phyloP scores from a whole-genome alignment of 2,888 invertebrate genomes.

The Hydropsyche betteni region DNA sequence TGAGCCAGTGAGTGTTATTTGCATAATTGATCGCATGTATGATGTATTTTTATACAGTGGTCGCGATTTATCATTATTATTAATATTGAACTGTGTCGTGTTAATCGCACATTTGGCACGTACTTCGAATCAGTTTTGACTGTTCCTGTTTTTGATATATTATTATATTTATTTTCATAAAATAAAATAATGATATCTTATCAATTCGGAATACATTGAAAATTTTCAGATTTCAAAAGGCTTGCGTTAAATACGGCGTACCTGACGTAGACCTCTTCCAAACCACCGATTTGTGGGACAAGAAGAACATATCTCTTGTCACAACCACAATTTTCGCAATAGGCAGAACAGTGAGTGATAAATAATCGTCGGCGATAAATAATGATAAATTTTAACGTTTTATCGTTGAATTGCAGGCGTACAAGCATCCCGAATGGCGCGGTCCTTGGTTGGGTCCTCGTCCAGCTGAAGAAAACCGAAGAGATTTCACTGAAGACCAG shows the following conservation, averaged over 20 bases:
- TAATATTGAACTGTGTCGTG: not conserved
- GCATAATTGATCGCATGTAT: no score
- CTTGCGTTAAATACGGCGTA: constrained; percentile 84
- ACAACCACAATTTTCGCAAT: constrained; percentile 88
- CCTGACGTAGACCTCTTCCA: constrained; percentile 89
- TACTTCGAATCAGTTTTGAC: no score
- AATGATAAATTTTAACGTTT: constrained; percentile 1
- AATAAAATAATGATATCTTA: no score
- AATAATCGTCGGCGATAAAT: not conserved
- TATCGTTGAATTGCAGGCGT: constrained; percentile 64
- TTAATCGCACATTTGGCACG: no score
- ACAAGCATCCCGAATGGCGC: constrained; percentile 85
- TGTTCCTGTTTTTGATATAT: not conserved
- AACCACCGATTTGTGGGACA: constrained; percentile 91
- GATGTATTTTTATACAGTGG: no score
- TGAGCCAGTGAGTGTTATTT: constrained; percentile 77
- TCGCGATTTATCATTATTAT: not conserved
- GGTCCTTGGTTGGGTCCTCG: constrained; percentile 85
- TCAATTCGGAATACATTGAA: not conserved
- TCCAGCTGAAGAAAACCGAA: constrained; percentile 84
- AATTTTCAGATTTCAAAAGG: constrained; percentile 77
- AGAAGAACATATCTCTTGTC: constrained; percentile 87
- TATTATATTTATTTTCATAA: not conserved
- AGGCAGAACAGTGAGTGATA: constrained; percentile 77
- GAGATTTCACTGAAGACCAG: constrained; percentile 84